These are phyloP conservation scores for Hirudo medicinalis DNA, from an alignment of 1,140 invertebrate species.

Conservation along the genomic window DNA sequence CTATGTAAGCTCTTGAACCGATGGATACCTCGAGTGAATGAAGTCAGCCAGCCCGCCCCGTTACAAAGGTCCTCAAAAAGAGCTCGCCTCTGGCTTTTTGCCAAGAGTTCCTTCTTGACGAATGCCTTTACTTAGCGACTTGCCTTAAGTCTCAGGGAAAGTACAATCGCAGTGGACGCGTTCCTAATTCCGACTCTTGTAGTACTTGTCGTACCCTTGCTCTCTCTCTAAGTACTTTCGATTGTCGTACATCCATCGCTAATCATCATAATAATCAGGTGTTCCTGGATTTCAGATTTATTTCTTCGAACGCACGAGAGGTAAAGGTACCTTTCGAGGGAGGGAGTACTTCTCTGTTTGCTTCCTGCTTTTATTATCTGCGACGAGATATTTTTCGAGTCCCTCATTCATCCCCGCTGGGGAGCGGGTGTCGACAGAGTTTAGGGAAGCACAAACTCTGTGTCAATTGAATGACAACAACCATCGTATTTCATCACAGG, in stretches of 20 bases:
- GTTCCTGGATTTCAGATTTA: conserved; percentile 68
- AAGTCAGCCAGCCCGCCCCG: too few relatives aligned
- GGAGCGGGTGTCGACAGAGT: background rate
- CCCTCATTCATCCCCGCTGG: background rate
- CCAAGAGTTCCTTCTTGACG: conserved; percentile 49
- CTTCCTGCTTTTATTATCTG: too few relatives aligned
- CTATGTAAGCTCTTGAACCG: too few relatives aligned
- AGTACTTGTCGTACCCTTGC: too few relatives aligned
- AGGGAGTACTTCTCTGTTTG: conserved; percentile 71
- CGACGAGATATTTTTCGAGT: background rate
- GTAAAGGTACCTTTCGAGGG: too few relatives aligned
- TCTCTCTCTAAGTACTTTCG: background rate
- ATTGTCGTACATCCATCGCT: too few relatives aligned
- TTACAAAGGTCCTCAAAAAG: conserved; percentile 2
- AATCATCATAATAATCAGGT: too few relatives aligned
- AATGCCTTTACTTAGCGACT: conserved; percentile 87
- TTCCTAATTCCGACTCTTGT: too few relatives aligned
- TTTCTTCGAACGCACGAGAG: conserved; percentile 83
- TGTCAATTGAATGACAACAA: background rate
- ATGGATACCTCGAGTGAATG: too few relatives aligned
- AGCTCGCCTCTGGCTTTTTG: conserved; percentile 57
- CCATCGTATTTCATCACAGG: background rate
- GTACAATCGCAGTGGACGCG: conserved; percentile 20
- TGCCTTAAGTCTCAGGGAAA: conserved; percentile 80
- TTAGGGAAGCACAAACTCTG: background rate